These are phyloP conservation scores for Cecidostiba fungosa DNA, from an alignment of 2,888 invertebrate species.

Conservation along the genomic window DNA sequence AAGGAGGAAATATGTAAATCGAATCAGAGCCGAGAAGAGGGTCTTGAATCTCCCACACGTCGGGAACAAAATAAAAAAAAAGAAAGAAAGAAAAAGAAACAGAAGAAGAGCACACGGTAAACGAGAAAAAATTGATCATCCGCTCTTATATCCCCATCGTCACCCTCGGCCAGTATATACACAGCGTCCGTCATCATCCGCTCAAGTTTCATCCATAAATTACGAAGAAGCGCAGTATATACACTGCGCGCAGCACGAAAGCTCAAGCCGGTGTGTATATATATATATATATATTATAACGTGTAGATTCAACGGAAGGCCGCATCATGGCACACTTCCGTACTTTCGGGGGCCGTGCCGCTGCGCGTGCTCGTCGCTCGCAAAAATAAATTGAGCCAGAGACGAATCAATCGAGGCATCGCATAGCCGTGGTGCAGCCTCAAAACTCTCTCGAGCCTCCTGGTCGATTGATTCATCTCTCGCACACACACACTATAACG, in stretches of 20 bases:
- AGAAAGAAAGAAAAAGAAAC: too few relatives aligned
- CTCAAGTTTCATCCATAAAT: conserved; percentile 58
- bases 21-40: not conserved
- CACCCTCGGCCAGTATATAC: not conserved
- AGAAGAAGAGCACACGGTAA: conserved; percentile 6
- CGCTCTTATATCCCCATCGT: conserved; percentile 5
- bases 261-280: conserved; percentile 18
- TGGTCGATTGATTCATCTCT: conserved; percentile 59
- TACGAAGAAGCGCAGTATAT: conserved; percentile 38
- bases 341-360: conserved; percentile 42
- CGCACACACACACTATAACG: not conserved
- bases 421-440: not conserved
- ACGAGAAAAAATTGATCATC: conserved; percentile 37
- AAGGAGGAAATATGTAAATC: conserved; percentile 5
- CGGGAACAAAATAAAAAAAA: not conserved
- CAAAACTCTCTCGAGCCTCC: conserved; percentile 24
- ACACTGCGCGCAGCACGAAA: conserved; percentile 16
- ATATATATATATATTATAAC: not conserved
- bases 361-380: conserved; percentile 27
- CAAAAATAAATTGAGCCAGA: conserved; percentile 54
- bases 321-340: conserved; percentile 47
- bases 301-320: conserved; percentile 43
- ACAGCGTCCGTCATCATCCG: conserved; percentile 45
- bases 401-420: conserved; percentile 58
- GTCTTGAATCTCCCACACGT: not conserved